Evolutionary conservation across 2,888 invertebrate species (phyloP).

Genomic region (Marasmarcha lunaedactyla): DNA sequence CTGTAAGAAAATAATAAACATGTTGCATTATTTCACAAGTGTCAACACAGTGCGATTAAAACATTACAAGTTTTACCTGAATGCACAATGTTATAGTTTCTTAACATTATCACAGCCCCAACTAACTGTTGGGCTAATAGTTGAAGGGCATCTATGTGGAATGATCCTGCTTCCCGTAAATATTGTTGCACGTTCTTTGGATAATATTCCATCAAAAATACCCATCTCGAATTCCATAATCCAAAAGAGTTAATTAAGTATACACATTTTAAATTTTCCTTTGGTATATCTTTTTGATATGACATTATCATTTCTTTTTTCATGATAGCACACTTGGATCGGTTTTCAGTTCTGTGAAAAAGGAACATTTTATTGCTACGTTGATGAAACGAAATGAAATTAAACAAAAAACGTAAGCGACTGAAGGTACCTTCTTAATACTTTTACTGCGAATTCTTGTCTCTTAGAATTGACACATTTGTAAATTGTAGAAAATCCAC

Average conservation of each 20-base stretch:
- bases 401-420: no score
- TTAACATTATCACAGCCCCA: conserved; percentile 30
- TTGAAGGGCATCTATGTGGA: conserved; percentile 31
- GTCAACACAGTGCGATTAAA: no score
- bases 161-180: conserved; percentile 18
- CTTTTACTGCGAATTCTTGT: conserved; percentile 26
- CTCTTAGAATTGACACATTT: conserved; percentile 21
- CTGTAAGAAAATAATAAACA: conserved; percentile 24
- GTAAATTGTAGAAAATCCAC: conserved; percentile 31
- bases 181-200: conserved; percentile 29
- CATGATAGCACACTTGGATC: conserved; percentile 5
- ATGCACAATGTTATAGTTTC: conserved; percentile 32
- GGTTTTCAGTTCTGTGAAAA: no score
- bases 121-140: conserved; percentile 32
- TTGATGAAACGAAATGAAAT: no score
- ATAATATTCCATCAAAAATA: conserved; percentile 39
- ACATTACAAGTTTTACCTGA: conserved; percentile 34
- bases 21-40: not conserved
- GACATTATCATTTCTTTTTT: conserved; percentile 22
- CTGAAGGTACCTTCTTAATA: conserved; percentile 24
- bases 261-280: conserved; percentile 21
- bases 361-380: no score
- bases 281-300: conserved; percentile 23
- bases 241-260: conserved; percentile 22
- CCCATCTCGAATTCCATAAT: conserved; percentile 16